Evolutionary conservation across 2,888 invertebrate genomes (phyloP).

Genomic region (Psylliodes chrysocephalus): DNA sequence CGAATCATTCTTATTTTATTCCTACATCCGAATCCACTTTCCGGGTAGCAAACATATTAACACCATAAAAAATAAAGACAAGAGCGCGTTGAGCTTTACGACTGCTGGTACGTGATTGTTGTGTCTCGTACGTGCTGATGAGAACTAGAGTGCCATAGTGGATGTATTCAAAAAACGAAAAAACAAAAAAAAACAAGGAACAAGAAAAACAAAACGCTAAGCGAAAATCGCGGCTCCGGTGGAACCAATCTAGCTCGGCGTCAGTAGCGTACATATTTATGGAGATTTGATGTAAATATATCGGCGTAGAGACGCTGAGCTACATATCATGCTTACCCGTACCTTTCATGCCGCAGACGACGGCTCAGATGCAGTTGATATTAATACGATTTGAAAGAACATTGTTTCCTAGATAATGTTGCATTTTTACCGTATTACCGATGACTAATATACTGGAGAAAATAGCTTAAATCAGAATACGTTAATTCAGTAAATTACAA

Average conservation of each 20-base stretch:
- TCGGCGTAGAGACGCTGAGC: no score
- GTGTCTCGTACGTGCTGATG: conserved; percentile 35
- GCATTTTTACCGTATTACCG: no score
- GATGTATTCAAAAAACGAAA: background rate
- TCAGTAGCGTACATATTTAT: background rate
- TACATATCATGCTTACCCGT: no score
- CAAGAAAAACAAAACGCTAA: conserved; percentile 4
- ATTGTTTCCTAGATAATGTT: no score
- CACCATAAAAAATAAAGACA: conserved; percentile 37
- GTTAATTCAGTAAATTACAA: no score
- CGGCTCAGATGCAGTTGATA: no score
- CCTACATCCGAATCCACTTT: conserved; percentile 24
- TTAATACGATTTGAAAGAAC: no score
- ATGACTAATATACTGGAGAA: no score
- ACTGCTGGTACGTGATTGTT: conserved; percentile 31
- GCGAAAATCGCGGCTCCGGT: conserved; percentile 1
- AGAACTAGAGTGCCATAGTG: conserved; percentile 5
- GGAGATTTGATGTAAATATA: no score
- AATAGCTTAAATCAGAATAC: no score
- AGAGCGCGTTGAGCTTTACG: conserved; percentile 34
- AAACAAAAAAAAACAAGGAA: no score
- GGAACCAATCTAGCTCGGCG: background rate
- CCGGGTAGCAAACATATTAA: conserved; percentile 28
- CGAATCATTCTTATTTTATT: conserved; percentile 24
- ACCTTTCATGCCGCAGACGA: no score